phyloP scores from a whole-genome alignment of 2,113 vertebrate genomes.

The Tragelaphus strepsiceros region DNA sequence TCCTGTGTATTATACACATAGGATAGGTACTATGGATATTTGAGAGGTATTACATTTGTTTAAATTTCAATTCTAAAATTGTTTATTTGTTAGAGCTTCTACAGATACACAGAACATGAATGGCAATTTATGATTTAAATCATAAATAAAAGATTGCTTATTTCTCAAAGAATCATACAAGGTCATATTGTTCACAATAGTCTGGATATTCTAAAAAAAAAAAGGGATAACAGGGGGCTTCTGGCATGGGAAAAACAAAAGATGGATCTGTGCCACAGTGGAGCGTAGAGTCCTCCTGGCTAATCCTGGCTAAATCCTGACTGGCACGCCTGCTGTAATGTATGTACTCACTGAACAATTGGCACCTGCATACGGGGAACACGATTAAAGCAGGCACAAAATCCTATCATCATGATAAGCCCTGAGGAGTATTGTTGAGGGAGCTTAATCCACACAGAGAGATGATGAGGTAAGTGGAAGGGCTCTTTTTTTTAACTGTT shows the following conservation, averaged over 20 bases:
- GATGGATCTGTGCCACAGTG: not conserved
- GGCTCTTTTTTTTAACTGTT: not conserved
- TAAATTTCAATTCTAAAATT: not conserved
- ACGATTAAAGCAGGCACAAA: not conserved
- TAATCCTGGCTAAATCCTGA: not conserved
- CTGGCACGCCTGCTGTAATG: not conserved
- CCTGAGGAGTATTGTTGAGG: not conserved
- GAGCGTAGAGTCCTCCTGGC: not conserved
- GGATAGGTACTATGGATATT: not conserved
- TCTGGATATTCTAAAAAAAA: not conserved
- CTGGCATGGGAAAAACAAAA: not conserved
- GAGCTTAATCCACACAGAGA: not conserved
- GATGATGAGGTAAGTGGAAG: not conserved
- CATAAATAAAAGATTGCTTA: not conserved
- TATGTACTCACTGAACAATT: not conserved
- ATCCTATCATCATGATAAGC: not conserved
- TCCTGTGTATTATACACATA: not conserved
- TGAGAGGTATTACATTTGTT: not conserved
- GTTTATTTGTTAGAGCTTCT: not conserved
- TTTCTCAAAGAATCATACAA: not conserved
- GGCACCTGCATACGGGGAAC: conserved; percentile 6
- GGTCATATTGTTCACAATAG: not conserved
- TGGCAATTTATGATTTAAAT: not conserved
- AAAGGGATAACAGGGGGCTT: not conserved
- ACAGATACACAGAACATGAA: not conserved